These are phyloP conservation scores for Temnothorax curvispinosus DNA, from an alignment of 1,140 invertebrate genomes.

Conservation along the genomic window DNA sequence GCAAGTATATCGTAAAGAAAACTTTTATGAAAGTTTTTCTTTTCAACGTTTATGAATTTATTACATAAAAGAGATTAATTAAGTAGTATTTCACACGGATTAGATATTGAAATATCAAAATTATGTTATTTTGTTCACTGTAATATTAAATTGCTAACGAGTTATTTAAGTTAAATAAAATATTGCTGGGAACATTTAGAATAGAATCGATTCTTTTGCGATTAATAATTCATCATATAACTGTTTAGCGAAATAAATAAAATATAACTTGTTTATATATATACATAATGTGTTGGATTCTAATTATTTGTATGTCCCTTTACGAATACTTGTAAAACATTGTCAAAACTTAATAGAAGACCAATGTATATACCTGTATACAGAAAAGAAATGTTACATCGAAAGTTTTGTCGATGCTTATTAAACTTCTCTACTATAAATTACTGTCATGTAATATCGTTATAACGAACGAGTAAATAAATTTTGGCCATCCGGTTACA, in stretches of 20 bases:
- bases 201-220: not conserved
- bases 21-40: not conserved
- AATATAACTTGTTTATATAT: not conserved
- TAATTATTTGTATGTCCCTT: slow-evolving; percentile 3
- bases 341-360: slow-evolving; percentile 74
- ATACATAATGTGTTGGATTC: not conserved
- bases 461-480: slow-evolving; percentile 56
- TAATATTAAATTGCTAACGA: not conserved
- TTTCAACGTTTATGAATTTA: not conserved
- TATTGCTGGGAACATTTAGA: not conserved
- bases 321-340: slow-evolving; percentile 62
- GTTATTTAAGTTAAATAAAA: slow-evolving; percentile 1
- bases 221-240: slow-evolving; percentile 16
- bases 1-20: slow-evolving; percentile 46
- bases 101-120: not conserved
- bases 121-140: not conserved
- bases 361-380: slow-evolving; percentile 79
- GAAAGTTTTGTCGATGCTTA: slow-evolving; percentile 75
- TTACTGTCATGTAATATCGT: slow-evolving; percentile 64
- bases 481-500: slow-evolving; percentile 49
- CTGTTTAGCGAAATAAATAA: not conserved
- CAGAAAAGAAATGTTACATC: slow-evolving; percentile 72
- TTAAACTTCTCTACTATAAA: slow-evolving; percentile 71
- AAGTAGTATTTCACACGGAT: not conserved
- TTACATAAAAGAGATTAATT: not conserved